Percentiles rank a stretch among this genome's conserved stretches.
Conservation (phyloP, 2,797 vertebrate species). For the Chromis chromis region DNA sequence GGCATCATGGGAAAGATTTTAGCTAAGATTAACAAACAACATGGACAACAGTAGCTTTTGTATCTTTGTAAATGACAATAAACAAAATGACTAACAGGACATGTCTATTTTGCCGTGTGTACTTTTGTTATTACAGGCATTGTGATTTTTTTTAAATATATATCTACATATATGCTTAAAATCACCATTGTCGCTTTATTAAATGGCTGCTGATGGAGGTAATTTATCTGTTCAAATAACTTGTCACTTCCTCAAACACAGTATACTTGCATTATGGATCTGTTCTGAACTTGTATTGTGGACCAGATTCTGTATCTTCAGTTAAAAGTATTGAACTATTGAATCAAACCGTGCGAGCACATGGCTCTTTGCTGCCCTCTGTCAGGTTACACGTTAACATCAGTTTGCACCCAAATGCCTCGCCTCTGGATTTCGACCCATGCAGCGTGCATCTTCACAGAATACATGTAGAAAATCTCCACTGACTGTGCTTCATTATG, state of each 20-base stretch:
- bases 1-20: conserved; percentile 21
- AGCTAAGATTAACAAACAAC: conserved; percentile 25
- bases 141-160: neutral
- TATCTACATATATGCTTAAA: conserved; percentile 6
- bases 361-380: conserved; percentile 79
- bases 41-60: conserved; percentile 45
- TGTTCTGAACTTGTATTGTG: conserved; percentile 11
- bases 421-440: conserved; percentile 12
- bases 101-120: conserved; percentile 23
- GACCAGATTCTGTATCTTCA: conserved; percentile 27
- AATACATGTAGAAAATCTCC: conserved; percentile 22
- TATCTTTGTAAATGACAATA: conserved; percentile 61
- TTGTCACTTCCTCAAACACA: neutral
- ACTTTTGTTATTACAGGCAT: conserved; percentile 5
- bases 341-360: neutral
- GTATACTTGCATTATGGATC: conserved; percentile 16
- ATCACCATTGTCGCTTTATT: neutral
- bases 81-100: conserved; percentile 41
- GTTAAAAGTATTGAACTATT: conserved; percentile 1
- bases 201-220: neutral
- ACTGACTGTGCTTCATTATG: conserved; percentile 2
- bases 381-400: conserved; percentile 34
- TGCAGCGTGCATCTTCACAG: neutral
- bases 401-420: conserved; percentile 4
- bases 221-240: conserved; percentile 4